Conservation (phyloP, 2,888 invertebrate genomes). For the Synanthedon vespiformis region DNA sequence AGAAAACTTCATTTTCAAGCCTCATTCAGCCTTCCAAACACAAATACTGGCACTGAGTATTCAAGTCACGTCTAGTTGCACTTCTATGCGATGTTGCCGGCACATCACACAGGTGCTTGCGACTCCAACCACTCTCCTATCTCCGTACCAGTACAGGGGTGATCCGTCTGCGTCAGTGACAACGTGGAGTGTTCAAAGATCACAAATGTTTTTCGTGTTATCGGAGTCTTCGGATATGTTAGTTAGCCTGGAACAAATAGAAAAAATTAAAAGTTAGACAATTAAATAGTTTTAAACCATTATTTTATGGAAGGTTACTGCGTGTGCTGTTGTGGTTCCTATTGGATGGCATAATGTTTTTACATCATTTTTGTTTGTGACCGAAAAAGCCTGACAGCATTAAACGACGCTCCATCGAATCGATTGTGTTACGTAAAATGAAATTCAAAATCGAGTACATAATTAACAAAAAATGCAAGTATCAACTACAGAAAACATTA, state of each 20-base stretch:
- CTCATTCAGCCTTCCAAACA: slow-evolving; percentile 22
- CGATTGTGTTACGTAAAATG: too few relatives aligned
- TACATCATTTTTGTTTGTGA: too few relatives aligned
- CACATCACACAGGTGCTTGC: slow-evolving; percentile 54
- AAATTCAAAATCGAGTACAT: too few relatives aligned
- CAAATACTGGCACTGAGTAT: slow-evolving; percentile 5
- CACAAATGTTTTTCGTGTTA: slow-evolving; percentile 25
- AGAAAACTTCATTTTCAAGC: slow-evolving; percentile 70
- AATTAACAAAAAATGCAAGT: too few relatives aligned
- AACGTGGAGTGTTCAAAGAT: slow-evolving; percentile 20
- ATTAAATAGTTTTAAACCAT: too few relatives aligned
- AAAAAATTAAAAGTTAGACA: too few relatives aligned
- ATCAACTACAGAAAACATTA: too few relatives aligned
- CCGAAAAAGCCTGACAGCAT: too few relatives aligned
- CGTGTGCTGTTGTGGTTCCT: too few relatives aligned
- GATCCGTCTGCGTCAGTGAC: slow-evolving; percentile 30
- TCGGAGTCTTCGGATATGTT: slow-evolving; percentile 29
- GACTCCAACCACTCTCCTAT: background rate
- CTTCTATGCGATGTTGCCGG: slow-evolving; percentile 50
- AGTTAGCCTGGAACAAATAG: slow-evolving; percentile 45
- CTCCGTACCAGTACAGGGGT: slow-evolving; percentile 7
- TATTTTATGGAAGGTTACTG: too few relatives aligned
- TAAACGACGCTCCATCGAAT: too few relatives aligned
- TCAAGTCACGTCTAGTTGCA: slow-evolving; percentile 60
- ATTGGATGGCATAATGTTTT: too few relatives aligned